phyloP scores from a whole-genome alignment of 2,888 invertebrate species.

The Diarsia rubi region DNA sequence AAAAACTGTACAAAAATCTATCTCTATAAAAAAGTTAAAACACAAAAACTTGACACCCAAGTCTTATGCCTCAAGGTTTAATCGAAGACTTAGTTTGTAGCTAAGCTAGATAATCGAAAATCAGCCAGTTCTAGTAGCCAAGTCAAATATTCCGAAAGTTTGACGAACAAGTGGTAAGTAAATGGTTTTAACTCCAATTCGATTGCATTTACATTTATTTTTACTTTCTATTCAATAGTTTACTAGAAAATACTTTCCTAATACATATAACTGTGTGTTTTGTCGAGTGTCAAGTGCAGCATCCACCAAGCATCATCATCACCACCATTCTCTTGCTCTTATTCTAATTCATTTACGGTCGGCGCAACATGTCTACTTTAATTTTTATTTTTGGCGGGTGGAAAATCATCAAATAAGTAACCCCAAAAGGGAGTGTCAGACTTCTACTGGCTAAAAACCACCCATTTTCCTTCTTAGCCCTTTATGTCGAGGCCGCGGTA shows the following conservation, averaged over 20 bases:
- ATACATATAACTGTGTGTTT: neutral
- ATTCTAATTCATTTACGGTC: too few relatives aligned
- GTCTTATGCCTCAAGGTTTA: slow-evolving; percentile 26
- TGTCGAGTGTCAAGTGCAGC: neutral
- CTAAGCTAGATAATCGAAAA: slow-evolving; percentile 1
- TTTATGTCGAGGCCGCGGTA: too few relatives aligned
- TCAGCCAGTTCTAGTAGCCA: neutral
- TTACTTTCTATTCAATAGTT: slow-evolving; percentile 20
- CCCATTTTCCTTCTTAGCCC: too few relatives aligned
- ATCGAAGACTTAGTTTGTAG: neutral
- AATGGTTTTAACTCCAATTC: neutral
- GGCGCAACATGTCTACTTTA: too few relatives aligned
- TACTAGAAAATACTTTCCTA: neutral
- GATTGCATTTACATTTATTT: neutral
- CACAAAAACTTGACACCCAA: slow-evolving; percentile 19
- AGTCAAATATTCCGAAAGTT: slow-evolving; percentile 13
- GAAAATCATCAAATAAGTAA: too few relatives aligned
- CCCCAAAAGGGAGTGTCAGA: too few relatives aligned
- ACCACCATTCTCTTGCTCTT: too few relatives aligned
- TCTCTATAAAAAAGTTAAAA: neutral
- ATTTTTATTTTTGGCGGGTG: too few relatives aligned
- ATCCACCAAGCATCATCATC: neutral
- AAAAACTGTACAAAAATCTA: slow-evolving; percentile 1
- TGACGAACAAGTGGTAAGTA: neutral
- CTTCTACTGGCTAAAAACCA: too few relatives aligned